These are phyloP conservation scores for Magallana ariakensis DNA, from an alignment of 1,140 invertebrate genomes.

Conservation along the genomic window DNA sequence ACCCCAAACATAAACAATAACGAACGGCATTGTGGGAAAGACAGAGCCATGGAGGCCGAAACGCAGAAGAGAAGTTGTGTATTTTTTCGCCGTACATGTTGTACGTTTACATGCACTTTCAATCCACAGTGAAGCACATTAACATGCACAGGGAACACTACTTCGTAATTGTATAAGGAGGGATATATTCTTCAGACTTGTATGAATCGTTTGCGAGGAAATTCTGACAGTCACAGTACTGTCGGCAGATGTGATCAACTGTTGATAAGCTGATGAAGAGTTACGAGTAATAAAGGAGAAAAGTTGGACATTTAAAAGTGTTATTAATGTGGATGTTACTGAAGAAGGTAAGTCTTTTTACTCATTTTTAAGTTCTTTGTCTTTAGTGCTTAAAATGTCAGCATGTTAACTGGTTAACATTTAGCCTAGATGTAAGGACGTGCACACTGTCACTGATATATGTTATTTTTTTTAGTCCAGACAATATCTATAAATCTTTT, in stretches of 20 bases:
- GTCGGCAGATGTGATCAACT: not conserved
- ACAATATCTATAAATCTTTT: too few relatives aligned
- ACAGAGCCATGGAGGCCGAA: not conserved
- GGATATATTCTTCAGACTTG: not conserved
- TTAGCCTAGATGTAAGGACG: too few relatives aligned
- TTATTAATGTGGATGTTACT: not conserved
- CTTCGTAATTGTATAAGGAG: not conserved
- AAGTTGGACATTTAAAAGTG: not conserved
- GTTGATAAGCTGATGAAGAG: not conserved
- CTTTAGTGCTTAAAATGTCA: too few relatives aligned
- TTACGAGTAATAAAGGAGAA: not conserved
- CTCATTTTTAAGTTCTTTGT: too few relatives aligned
- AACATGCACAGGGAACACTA: not conserved
- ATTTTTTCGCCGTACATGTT: not conserved
- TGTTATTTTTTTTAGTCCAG: too few relatives aligned
- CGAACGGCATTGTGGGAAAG: not conserved
- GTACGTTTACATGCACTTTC: not conserved
- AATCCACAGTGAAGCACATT: not conserved
- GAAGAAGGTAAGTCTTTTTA: not conserved
- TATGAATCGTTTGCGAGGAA: not conserved
- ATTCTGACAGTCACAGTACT: not conserved
- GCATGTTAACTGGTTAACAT: too few relatives aligned
- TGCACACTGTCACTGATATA: too few relatives aligned
- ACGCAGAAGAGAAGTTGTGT: not conserved
- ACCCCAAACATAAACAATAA: not conserved